Percentiles rank a stretch among this genome's conserved stretches.
Evolutionary conservation across 1,140 invertebrate genomes (phyloP).

Genomic region (Drosophila bifasciata): DNA sequence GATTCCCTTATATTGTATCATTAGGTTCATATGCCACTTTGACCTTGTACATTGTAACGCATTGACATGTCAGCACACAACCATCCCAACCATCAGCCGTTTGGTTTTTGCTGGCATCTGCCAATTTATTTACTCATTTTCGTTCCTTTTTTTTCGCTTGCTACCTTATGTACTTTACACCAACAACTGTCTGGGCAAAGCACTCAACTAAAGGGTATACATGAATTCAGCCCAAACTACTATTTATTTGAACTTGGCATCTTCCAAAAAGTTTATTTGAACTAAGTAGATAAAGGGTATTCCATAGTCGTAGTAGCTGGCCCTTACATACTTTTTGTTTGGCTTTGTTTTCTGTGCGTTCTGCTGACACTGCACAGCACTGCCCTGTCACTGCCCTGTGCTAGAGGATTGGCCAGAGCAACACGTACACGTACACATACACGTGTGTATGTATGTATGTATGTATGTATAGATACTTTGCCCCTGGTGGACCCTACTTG

Average conservation of each 20-base stretch:
- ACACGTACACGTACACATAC: slow-evolving; percentile 27
- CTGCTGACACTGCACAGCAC: slow-evolving; percentile 46
- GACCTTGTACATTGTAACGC: slow-evolving; percentile 57
- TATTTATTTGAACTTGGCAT: no score
- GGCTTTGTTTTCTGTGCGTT: slow-evolving; percentile 15
- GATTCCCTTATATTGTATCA: slow-evolving; percentile 60
- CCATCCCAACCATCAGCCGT: slow-evolving; percentile 24
- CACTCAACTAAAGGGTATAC: no score
- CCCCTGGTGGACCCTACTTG: slow-evolving; percentile 10
- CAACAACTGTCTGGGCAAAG: slow-evolving; percentile 31
- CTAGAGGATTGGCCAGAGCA: slow-evolving; percentile 36
- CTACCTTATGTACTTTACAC: slow-evolving; percentile 60
- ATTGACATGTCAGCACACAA: slow-evolving; percentile 42
- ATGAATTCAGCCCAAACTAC: no score
- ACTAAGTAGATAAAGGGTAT: no score
- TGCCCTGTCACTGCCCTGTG: slow-evolving; percentile 30
- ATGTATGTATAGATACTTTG: no score
- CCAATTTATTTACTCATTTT: slow-evolving; percentile 65
- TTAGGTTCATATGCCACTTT: slow-evolving; percentile 75
- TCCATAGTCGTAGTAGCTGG: no score
- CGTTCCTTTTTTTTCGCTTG: slow-evolving; percentile 17
- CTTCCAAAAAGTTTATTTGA: no score
- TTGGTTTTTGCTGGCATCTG: slow-evolving; percentile 71
- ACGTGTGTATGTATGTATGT: no score
- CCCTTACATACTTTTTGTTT: not conserved